phyloP scores from a whole-genome alignment of 2,797 vertebrate species.

The Hozukius guyotensis region DNA sequence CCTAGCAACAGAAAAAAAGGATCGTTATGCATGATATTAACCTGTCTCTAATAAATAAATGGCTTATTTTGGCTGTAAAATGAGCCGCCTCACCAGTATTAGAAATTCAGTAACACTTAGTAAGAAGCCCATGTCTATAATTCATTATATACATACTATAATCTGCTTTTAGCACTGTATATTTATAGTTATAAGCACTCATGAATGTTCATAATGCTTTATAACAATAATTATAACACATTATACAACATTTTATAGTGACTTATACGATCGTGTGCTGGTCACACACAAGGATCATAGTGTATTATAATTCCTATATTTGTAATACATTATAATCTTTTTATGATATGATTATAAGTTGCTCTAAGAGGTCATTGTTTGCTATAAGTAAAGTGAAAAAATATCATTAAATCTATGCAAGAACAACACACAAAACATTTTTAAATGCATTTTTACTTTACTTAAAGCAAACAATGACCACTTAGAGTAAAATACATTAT shows the following conservation, averaged over 20 bases:
- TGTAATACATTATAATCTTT: background rate
- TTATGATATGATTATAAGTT: background rate
- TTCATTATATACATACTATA: background rate
- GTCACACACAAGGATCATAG: background rate
- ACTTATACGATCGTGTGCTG: no score
- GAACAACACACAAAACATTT: no score
- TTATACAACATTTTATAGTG: background rate
- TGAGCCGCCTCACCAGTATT: background rate
- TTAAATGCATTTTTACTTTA: no score
- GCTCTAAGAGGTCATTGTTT: no score
- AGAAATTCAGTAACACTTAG: background rate
- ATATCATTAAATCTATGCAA: no score
- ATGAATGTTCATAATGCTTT: background rate
- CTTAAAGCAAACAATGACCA: no score
- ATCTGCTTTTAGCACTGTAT: background rate
- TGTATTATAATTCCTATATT: background rate
- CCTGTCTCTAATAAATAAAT: background rate
- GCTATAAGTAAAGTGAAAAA: no score
- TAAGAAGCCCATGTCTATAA: background rate
- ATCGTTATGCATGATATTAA: background rate
- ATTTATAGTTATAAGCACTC: background rate
- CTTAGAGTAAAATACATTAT: no score
- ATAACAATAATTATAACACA: background rate
- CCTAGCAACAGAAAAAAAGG: constrained; percentile 18
- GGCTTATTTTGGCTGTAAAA: background rate